Conservation (phyloP, 2,888 invertebrate genomes). For the Chrysomela aeneicollis region DNA sequence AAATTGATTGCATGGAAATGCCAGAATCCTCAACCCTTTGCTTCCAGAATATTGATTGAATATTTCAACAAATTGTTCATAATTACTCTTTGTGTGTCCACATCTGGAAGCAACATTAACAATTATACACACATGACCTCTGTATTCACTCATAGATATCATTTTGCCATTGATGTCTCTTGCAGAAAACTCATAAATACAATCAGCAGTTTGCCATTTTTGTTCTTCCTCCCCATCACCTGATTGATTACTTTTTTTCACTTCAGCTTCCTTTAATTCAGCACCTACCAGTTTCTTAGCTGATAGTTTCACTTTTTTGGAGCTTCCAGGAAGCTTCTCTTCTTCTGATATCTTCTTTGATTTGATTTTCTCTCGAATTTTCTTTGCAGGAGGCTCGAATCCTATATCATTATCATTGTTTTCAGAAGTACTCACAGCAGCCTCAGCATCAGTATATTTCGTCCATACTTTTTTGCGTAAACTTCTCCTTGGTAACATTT, state of each 20-base stretch:
- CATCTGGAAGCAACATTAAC: constrained; percentile 91
- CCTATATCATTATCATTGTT: constrained; percentile 1
- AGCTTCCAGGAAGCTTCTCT: too few species aligned
- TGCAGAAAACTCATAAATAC: constrained; percentile 83
- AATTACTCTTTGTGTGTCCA: constrained; percentile 83
- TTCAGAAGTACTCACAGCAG: too few species aligned
- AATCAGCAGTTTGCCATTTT: constrained; percentile 77
- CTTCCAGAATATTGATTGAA: constrained; percentile 73
- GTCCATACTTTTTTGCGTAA: neutral
- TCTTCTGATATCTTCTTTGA: too few species aligned
- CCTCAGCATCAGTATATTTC: neutral
- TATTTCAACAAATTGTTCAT: constrained; percentile 78
- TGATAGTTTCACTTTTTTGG: too few species aligned
- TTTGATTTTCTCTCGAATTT: too few species aligned
- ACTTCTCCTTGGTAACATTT: constrained; percentile 5
- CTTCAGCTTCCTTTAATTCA: too few species aligned
- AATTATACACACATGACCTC: constrained; percentile 82
- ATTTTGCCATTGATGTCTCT: constrained; percentile 84
- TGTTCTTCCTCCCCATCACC: constrained; percentile 68
- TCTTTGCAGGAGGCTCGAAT: constrained; percentile 4
- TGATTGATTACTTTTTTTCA: too few species aligned
- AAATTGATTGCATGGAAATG: constrained; percentile 90
- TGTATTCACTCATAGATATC: constrained; percentile 79
- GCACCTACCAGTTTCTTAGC: too few species aligned
- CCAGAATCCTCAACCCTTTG: constrained; percentile 79